Evolutionary conservation across 1,140 invertebrate species (phyloP), one percentile per base, ranked within the genome.

Genomic region (Macrobrachium nipponense): DNA sequence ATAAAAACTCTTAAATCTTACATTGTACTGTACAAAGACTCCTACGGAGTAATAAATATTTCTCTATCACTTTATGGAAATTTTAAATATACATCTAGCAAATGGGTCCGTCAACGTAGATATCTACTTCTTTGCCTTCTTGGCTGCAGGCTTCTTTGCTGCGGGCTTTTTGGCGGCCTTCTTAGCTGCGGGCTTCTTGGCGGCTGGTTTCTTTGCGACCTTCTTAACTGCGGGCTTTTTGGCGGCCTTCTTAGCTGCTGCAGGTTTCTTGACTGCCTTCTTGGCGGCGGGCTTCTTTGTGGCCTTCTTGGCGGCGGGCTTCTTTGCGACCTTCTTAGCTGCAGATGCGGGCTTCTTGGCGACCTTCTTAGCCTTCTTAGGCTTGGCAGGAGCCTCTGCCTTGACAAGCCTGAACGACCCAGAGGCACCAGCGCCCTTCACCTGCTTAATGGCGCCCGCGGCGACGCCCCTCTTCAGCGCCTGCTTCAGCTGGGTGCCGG

Each of bases 381-480:
- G 23, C 70, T 77, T 77, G n/a, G 58, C 18, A 14, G 18, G 20
- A 14, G 36, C 76, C 0, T 80, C 83, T 17, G 77, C 64, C 62
- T 86, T 86, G 59, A n/a, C 70, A 36, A 86, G 68, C 5, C 77
- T 79, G 83, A 86, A 86, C 64, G 83, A 86, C 1, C 83, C 83
- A 10, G 83, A 86, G 58, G 83, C 83, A 80, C 83, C 83, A n/a
- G 77, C 51, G 18, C 83, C 83, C 68, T 86, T 86, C 11, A 80
- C 77, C 27, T 86, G 83, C 66, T 86, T 86, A 10, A 86, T 76
- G 68, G 77, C 51, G 0, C 77, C 77, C 20, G 77, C 23, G 5
- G 68, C 18, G 18, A 86, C 83, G n/a, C 76, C 62, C 18, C 83
- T 62, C 59, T 72, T 86, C 51, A 86, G 77, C 59, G 83, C 83